Conservation (phyloP, 2,797 vertebrate species). For the Paedocypris micromegethes region DNA sequence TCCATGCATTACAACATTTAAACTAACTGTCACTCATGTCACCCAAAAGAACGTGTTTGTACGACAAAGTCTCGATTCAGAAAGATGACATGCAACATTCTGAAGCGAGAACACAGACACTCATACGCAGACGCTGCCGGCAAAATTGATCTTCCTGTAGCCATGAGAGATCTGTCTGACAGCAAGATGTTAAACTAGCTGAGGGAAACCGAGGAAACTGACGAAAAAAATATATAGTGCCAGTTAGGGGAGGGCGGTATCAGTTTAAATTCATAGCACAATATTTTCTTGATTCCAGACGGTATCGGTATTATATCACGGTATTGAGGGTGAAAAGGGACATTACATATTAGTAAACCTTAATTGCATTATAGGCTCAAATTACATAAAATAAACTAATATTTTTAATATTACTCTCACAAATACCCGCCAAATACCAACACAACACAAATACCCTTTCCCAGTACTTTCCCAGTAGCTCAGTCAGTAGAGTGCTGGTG, state of each 20-base stretch:
- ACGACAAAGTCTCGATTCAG: constrained; percentile 1
- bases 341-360: no score
- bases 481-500: no score
- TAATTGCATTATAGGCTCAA: no score
- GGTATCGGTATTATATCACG: no score
- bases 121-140: constrained; percentile 30
- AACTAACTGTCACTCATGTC: constrained; percentile 2
- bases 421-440: no score
- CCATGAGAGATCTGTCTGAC: constrained; percentile 34
- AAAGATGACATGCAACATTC: background rate
- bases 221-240: background rate
- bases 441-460: no score
- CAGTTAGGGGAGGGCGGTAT: constrained; percentile 2
- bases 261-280: no score
- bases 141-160: constrained; percentile 32
- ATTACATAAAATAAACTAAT: no score
- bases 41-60: background rate
- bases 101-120: constrained; percentile 10
- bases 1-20: background rate
- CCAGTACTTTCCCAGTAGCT: no score
- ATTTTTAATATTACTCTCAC: no score
- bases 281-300: no score
- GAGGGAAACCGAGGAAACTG: constrained; percentile 1
- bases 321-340: no score
- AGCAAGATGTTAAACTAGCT: constrained; percentile 42